A percentile compares a stretch with the other conserved stretches of the same genome.
Evolutionary conservation across 37 sponge, comb jelly and placozoan species (phyloP).

Genomic region (Diacarnus erythraeanus): DNA sequence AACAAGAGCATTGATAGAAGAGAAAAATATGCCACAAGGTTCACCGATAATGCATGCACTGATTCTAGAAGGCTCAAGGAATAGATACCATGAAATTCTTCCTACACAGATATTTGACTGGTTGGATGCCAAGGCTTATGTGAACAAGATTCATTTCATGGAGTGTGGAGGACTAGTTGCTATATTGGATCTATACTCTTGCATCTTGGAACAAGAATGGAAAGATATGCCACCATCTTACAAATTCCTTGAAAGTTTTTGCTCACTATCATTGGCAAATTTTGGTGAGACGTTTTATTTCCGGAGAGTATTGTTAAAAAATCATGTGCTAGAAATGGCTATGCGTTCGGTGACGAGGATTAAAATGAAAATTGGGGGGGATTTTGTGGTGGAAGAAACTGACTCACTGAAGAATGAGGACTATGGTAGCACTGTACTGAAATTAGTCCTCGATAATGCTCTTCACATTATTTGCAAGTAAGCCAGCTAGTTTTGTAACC

Average conservation of each 20-base stretch:
- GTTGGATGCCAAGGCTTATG: constrained; percentile 1
- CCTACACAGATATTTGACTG: constrained; percentile 8
- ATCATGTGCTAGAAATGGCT: constrained; percentile 8
- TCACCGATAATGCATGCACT: background rate
- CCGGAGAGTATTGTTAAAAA: constrained; percentile 4
- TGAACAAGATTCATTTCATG: constrained; percentile 33
- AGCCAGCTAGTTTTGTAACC: background rate
- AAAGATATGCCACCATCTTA: background rate
- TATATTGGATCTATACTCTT: background rate
- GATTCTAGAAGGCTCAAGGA: background rate
- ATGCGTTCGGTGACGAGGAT: constrained; percentile 7
- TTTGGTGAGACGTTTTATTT: constrained; percentile 17
- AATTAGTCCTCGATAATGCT: constrained; percentile 8
- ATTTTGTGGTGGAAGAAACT: background rate
- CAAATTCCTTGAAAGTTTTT: constrained; percentile 22
- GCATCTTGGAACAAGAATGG: constrained; percentile 15
- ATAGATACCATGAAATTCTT: background rate
- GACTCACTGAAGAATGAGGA: background rate
- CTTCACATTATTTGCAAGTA: constrained; percentile 12
- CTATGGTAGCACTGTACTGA: background rate
- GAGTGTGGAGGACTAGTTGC: constrained; percentile 1
- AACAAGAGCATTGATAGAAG: background rate
- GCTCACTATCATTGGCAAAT: constrained; percentile 9
- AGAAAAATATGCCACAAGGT: background rate
- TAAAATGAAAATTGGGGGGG: background rate